A percentile compares a stretch with the other conserved stretches of the same genome.
phyloP scores from a whole-genome alignment of 2,888 invertebrate genomes.

The Lymantria dispar region DNA sequence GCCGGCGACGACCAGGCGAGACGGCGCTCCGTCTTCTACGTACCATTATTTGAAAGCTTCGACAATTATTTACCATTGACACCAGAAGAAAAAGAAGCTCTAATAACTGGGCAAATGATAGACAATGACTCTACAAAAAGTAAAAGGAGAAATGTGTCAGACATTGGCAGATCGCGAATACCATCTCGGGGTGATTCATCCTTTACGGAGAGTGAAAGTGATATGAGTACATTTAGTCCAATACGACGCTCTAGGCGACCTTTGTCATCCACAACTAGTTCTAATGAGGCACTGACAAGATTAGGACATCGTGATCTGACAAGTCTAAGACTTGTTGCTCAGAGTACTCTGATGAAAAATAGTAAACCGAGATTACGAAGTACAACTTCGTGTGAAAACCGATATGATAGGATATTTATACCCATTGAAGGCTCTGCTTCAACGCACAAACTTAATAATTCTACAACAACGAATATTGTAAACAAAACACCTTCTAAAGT shows the following conservation, averaged over 20 bases:
- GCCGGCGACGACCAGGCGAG: slow-evolving; percentile 78
- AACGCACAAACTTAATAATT: slow-evolving; percentile 64
- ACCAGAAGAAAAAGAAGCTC: slow-evolving; percentile 70
- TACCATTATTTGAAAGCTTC: slow-evolving; percentile 85
- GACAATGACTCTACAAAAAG: slow-evolving; percentile 50
- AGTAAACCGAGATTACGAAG: slow-evolving; percentile 66
- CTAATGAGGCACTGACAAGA: slow-evolving; percentile 70
- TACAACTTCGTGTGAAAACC: slow-evolving; percentile 72
- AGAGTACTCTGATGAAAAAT: slow-evolving; percentile 55
- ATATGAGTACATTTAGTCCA: slow-evolving; percentile 67
- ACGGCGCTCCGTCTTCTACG: slow-evolving; percentile 89
- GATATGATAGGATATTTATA: slow-evolving; percentile 73
- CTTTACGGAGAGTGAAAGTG: slow-evolving; percentile 74
- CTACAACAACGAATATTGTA: slow-evolving; percentile 58
- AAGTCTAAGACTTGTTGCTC: slow-evolving; percentile 67
- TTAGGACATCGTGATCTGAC: slow-evolving; percentile 64
- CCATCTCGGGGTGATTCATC: slow-evolving; percentile 63
- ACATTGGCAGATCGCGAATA: slow-evolving; percentile 52
- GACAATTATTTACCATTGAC: slow-evolving; percentile 81
- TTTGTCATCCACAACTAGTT: slow-evolving; percentile 68
- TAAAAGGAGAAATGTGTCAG: slow-evolving; percentile 59
- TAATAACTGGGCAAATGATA: slow-evolving; percentile 61
- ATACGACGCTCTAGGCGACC: slow-evolving; percentile 65
- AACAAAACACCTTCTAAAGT: slow-evolving; percentile 55
- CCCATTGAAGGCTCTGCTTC: slow-evolving; percentile 68